phyloP scores from a whole-genome alignment of 2,888 invertebrate species.

The Heteromyza rotundicornis region DNA sequence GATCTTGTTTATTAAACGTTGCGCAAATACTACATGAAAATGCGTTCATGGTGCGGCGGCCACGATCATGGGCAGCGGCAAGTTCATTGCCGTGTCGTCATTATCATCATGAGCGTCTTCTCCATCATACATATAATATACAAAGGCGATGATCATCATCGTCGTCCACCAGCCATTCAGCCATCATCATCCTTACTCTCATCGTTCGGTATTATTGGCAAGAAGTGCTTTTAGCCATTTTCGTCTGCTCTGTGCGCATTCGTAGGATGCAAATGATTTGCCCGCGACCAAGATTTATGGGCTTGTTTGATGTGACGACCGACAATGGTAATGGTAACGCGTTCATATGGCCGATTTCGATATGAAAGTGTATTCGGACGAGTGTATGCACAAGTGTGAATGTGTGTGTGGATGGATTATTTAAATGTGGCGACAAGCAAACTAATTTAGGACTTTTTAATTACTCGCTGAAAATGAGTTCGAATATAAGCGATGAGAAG shows the following conservation, averaged over 20 bases:
- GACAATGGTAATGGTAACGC: conserved; percentile 56
- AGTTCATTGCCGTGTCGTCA: conserved; percentile 15
- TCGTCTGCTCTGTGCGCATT: conserved; percentile 38
- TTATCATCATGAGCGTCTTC: conserved; percentile 26
- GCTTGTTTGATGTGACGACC: conserved; percentile 58
- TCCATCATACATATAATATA: no score
- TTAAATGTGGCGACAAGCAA: conserved; percentile 19
- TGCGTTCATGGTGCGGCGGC: conserved; percentile 33
- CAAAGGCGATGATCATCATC: no score
- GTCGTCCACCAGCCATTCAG: conserved; percentile 28
- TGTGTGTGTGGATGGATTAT: neutral
- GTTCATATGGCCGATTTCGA: conserved; percentile 28
- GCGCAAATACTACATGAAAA: conserved; percentile 48
- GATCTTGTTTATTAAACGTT: conserved; percentile 61
- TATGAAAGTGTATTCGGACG: conserved; percentile 1
- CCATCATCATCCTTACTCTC: conserved; percentile 8
- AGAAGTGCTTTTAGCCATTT: conserved; percentile 30
- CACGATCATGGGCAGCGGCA: neutral
- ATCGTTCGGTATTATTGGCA: conserved; percentile 18
- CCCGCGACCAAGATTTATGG: conserved; percentile 57
- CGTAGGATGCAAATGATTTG: conserved; percentile 58
- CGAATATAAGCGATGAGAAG: neutral
- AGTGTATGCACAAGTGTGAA: neutral
- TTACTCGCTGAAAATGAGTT: conserved; percentile 13
- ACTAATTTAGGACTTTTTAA: conserved; percentile 28